A percentile compares a stretch with the other conserved stretches of the same genome.
Conservation (phyloP, 2,797 vertebrate genomes). For the Diglossa cyanea region DNA sequence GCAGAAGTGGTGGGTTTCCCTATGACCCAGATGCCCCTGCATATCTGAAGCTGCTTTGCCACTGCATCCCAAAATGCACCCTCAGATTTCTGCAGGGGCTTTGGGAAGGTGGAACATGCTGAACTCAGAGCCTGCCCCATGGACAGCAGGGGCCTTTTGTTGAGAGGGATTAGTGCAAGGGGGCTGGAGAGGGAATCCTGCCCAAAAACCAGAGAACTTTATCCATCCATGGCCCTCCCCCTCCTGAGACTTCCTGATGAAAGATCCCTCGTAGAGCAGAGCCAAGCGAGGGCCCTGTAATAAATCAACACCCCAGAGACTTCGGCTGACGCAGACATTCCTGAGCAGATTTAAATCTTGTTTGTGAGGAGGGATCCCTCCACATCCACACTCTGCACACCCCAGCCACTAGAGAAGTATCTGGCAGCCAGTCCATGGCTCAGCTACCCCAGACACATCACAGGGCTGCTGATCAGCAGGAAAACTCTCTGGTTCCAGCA, state of each 20-base stretch:
- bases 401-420: not conserved
- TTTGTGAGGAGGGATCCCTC: not conserved
- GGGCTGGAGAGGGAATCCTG: not conserved
- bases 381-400: rapidly evolving
- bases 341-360: conserved; percentile 18
- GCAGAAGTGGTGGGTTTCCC: not conserved
- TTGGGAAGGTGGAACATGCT: not conserved
- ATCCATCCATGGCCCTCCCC: not conserved
- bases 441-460: not conserved
- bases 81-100: not conserved
- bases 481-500: not conserved
- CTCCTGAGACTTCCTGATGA: not conserved
- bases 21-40: rapidly evolving
- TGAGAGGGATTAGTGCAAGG: not conserved
- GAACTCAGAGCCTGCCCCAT: not conserved
- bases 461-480: not conserved
- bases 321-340: conserved; percentile 8
- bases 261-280: not conserved
- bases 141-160: not conserved
- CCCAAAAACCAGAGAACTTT: not conserved
- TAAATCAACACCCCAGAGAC: not conserved
- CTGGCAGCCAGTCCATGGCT: rapidly evolving
- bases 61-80: not conserved
- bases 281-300: not conserved
- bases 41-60: rapidly evolving